A percentile compares a stretch with the other conserved stretches of the same genome.
Conservation (phyloP, 2,888 invertebrate genomes). For the Drosophila austrosaltans region DNA sequence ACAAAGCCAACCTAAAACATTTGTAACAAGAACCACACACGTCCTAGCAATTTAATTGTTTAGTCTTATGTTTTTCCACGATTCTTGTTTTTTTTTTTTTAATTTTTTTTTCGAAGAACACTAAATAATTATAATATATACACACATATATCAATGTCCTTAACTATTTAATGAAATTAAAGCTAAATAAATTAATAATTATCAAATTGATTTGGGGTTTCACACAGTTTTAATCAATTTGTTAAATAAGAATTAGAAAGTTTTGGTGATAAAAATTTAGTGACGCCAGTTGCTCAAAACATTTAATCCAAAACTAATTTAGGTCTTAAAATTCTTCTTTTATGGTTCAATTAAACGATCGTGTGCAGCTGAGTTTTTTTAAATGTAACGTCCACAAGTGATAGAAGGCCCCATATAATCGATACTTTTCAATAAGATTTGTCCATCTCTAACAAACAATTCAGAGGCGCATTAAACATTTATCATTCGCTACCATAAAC, state of each 20-base stretch:
- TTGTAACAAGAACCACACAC: constrained; percentile 33
- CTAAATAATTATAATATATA: constrained; percentile 35
- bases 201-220: constrained; percentile 23
- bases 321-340: too few relatives aligned
- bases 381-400: background rate
- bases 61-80: constrained; percentile 53
- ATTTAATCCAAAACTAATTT: too few relatives aligned
- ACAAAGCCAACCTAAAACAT: constrained; percentile 22
- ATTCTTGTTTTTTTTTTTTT: constrained; percentile 43
- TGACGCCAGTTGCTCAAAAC: too few relatives aligned
- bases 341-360: too few relatives aligned
- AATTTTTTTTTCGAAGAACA: constrained; percentile 50
- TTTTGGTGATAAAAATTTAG: too few relatives aligned
- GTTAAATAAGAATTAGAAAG: too few relatives aligned
- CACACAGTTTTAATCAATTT: background rate
- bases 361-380: too few relatives aligned
- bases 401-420: background rate
- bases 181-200: constrained; percentile 73
- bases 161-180: constrained; percentile 76
- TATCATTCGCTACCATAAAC: background rate
- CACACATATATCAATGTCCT: constrained; percentile 72
- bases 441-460: background rate
- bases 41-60: constrained; percentile 77
- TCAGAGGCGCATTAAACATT: background rate
- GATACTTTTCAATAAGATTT: background rate